Evolutionary conservation across 2,888 invertebrate species (phyloP).

Genomic region (Pammene fasciana): DNA sequence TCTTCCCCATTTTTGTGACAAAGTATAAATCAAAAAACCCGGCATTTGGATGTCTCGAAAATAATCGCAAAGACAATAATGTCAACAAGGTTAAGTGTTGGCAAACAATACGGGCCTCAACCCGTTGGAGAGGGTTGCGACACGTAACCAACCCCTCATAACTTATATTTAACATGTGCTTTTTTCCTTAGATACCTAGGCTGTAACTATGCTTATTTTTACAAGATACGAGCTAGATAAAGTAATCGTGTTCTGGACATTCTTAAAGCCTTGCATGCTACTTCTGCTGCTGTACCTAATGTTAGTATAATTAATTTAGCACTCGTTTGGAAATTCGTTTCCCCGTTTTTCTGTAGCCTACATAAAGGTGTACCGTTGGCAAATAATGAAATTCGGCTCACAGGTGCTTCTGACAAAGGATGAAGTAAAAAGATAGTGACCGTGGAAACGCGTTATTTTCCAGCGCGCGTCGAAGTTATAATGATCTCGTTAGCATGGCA

Average conservation of each 20-base stretch:
- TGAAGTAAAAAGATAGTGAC: conserved; percentile 24
- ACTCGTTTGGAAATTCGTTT: too few species aligned
- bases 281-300: too few species aligned
- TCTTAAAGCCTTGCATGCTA: too few species aligned
- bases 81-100: conserved; percentile 14
- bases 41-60: not conserved
- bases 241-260: too few species aligned
- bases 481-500: conserved; percentile 39
- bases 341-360: not conserved
- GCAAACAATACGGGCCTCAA: conserved; percentile 15
- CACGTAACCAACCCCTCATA: not conserved
- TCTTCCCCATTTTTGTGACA: not conserved
- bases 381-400: not conserved
- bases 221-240: too few species aligned
- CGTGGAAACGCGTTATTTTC: conserved; percentile 9
- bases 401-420: conserved; percentile 9
- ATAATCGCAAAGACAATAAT: conserved; percentile 12
- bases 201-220: too few species aligned
- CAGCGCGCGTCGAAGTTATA: conserved; percentile 24
- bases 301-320: too few species aligned
- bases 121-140: conserved; percentile 6
- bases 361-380: not conserved
- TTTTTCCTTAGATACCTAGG: too few species aligned
- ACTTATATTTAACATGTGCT: not conserved
- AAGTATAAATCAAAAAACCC: not conserved